phyloP scores from a whole-genome alignment of 2,888 invertebrate species.

The Phragmatobia fuliginosa region DNA sequence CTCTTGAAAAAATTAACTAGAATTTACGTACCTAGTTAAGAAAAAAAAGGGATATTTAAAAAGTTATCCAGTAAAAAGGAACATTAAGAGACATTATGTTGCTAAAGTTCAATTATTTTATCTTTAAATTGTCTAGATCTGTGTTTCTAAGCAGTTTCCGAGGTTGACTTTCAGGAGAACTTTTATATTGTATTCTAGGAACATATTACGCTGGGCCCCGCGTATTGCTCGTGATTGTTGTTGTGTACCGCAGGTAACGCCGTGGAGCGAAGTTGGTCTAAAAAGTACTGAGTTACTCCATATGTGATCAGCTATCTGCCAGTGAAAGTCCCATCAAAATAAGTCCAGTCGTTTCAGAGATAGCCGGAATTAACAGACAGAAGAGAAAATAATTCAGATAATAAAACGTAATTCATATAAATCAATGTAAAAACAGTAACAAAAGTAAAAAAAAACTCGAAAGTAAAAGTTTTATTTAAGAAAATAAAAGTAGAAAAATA shows the following conservation, averaged over 20 bases:
- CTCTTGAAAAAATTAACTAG: not conserved
- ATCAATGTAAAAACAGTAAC: not conserved
- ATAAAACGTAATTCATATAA: not conserved
- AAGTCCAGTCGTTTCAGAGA: no score
- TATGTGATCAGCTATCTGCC: no score
- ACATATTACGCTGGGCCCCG: not conserved
- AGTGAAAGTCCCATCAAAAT: no score
- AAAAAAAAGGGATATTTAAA: slow-evolving; percentile 15
- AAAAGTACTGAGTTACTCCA: no score
- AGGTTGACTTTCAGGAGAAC: not conserved
- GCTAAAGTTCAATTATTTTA: slow-evolving; percentile 35
- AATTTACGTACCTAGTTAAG: slow-evolving; percentile 2
- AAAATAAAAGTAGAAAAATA: not conserved
- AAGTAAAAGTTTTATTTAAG: slow-evolving; percentile 1
- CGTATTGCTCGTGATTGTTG: no score
- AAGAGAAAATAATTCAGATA: no score
- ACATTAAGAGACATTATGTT: slow-evolving; percentile 38
- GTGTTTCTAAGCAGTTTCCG: not conserved
- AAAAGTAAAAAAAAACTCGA: not conserved
- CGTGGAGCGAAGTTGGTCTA: no score
- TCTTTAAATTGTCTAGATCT: slow-evolving; percentile 15
- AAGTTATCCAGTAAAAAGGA: slow-evolving; percentile 44
- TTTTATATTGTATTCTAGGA: not conserved
- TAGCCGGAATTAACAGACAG: no score
- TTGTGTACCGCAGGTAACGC: no score